Evolutionary conservation across 2,888 invertebrate species (phyloP), one percentile per base, ranked within the genome.

Genomic region (Rotaria magnacalcarata): DNA sequence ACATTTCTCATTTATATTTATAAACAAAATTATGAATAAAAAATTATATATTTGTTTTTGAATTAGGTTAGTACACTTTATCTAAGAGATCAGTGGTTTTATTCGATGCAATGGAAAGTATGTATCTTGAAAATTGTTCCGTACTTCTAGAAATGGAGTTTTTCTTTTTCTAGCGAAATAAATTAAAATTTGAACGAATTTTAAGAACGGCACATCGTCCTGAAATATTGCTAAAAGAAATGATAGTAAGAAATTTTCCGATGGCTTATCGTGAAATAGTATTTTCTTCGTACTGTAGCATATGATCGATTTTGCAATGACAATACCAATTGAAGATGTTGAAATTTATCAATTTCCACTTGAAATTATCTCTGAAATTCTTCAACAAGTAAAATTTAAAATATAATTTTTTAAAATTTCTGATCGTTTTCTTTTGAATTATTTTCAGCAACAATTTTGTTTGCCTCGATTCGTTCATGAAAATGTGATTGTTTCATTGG

Each of bases 21-120:
- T 16, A 52, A 16, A 52, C 16, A 14, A 16, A 52, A 14, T 52
- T 14, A 4, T 16, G 0, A 52, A 16, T 52, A 54, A 27, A 34
- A 34, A 34, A 1, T 1, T 34, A 27, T 84, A 6, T 52, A n/a
- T 58, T 67, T 60, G 21, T 75, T 8, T 54, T 85, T 41, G 21
- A 92, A 93, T 84, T 93, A 95, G 94, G 94, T 94, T 58, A 94
- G 93, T 89, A 95, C 94, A 90, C 93, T 94, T 80, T 94, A 95
- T 89, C 93, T 94, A n/a, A 92, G 95, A 90, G 94, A 95, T 92
- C 95, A 95, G 91, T 95, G 94, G 94, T 93, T 93, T 88, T 93
- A 94, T 90, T 95, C 95, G 85, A 94, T 95, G 89, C 92, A 94
- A 87, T 95, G 95, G 95, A 91, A 93, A 93, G 94, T 94, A 91